Evolutionary conservation across 2,113 vertebrate species (phyloP), one percentile per base, ranked within the genome.

Genomic region (Microcebus griseorufus): DNA sequence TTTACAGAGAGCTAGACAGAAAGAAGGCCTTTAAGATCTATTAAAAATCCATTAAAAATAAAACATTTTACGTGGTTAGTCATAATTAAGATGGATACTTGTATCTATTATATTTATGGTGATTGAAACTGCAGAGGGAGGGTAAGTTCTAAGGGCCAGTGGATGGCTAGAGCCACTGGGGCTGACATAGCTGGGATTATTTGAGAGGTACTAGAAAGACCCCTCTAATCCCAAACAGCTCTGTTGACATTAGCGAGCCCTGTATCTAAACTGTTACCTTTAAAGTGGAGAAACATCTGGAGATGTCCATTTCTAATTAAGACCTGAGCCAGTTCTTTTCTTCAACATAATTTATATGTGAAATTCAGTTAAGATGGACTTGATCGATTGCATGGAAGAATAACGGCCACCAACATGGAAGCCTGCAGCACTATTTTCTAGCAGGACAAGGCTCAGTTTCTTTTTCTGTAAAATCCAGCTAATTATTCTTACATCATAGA

Each of bases 1-100:
- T 62, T 80, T 93, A 65, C 2, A 3, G 34, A 91, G n/a, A 76
- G n/a, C 39, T 78, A 48, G 60, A 58, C 7, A 48, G 67, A 70
- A 95, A 51, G 32, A 86, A 85, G 62, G 20, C 13, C 75, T 90
- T 80, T 78, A 62, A 79, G 14, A 93, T 64, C 42, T 87, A 76
- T 53, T 95, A 93, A 92, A 95, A 93, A 58, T 93, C 58, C 83
- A 87, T 81, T 84, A 78, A 62, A 93, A 93, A 88, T 75, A 82
- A 81, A 91, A 32, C 32, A 79, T 91, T 93, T 92, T 72, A 73
- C 69, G 90, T 83, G 29, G 60, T 73, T 84, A 29, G 62, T 84
- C 42, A 79, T 73, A 79, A 92, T 87, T 76, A 93, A 90, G 62
- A 58, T 62, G 88, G 62, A 51, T 70, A 37, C 32, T 92, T 67